A percentile compares a stretch with the other conserved stretches of the same genome.
Evolutionary conservation across 2,113 vertebrate species (phyloP).

Genomic region (Chitala chitala): DNA sequence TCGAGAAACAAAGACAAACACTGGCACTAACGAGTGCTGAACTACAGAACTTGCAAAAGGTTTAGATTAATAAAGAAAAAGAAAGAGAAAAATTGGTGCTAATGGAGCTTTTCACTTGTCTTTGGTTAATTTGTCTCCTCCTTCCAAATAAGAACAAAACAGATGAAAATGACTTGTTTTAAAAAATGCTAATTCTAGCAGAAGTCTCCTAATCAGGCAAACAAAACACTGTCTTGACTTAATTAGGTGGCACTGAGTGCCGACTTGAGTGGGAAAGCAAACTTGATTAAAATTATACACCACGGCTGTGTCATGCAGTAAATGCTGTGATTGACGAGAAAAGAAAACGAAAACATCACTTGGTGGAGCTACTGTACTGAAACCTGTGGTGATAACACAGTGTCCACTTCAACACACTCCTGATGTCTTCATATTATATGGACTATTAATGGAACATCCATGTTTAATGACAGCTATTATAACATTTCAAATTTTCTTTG

Average conservation of each 20-base stretch:
- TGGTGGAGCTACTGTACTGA: neutral
- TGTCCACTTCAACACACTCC: neutral
- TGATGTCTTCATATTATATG: too few relatives aligned
- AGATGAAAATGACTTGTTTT: conserved; percentile 8
- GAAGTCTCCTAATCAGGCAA: conserved; percentile 17
- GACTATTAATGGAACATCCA: too few relatives aligned
- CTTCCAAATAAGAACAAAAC: conserved; percentile 23
- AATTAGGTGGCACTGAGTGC: conserved; percentile 12
- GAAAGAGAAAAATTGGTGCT: conserved; percentile 17
- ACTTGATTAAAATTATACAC: conserved; percentile 37
- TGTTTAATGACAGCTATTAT: too few relatives aligned
- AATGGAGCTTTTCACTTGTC: neutral
- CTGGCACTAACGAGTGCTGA: neutral
- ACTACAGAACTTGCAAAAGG: conserved; percentile 17
- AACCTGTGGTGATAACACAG: neutral
- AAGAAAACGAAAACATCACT: neutral
- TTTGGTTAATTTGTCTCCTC: conserved; percentile 21
- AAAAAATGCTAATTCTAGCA: conserved; percentile 14
- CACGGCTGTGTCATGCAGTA: conserved; percentile 12
- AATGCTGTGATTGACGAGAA: conserved; percentile 28
- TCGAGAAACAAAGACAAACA: neutral
- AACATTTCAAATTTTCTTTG: too few relatives aligned
- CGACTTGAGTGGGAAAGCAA: conserved; percentile 14
- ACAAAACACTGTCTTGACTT: conserved; percentile 22
- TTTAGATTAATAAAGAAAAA: conserved; percentile 23